These are phyloP conservation scores for Eupithecia subfuscata DNA, from an alignment of 2,888 invertebrate species.

Conservation along the genomic window DNA sequence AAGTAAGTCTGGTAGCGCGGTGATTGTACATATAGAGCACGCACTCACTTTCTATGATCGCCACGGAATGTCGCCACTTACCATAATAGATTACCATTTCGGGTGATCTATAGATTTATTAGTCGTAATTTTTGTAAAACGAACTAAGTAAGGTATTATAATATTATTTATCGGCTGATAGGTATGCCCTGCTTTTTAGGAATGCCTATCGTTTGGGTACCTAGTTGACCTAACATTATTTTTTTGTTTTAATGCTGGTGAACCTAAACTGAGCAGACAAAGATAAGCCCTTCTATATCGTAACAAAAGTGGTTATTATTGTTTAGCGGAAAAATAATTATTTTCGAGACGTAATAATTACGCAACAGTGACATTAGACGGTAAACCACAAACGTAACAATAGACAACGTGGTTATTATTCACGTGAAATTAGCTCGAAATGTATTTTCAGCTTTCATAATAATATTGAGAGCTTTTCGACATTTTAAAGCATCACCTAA, in stretches of 20 bases:
- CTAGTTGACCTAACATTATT: neutral
- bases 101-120: neutral
- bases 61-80: slow-evolving; percentile 47
- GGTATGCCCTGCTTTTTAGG: neutral
- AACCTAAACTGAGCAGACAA: neutral
- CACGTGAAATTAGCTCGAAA: slow-evolving; percentile 25
- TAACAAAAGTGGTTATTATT: neutral
- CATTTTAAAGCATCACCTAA: neutral
- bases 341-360: slow-evolving; percentile 30
- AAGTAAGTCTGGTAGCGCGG: slow-evolving; percentile 46
- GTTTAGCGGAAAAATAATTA: slow-evolving; percentile 14
- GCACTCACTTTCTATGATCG: slow-evolving; percentile 67
- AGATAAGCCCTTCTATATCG: neutral
- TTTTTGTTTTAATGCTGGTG: neutral
- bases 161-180: neutral
- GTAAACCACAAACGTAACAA: slow-evolving; percentile 34
- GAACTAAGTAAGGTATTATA: too few species aligned
- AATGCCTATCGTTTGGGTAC: neutral
- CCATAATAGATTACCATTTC: slow-evolving; percentile 32
- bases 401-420: slow-evolving; percentile 24
- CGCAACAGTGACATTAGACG: slow-evolving; percentile 28
- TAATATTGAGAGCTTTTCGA: slow-evolving; percentile 15
- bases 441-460: slow-evolving; percentile 19
- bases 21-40: slow-evolving; percentile 52
- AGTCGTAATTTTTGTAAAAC: neutral